A percentile compares a stretch with the other conserved stretches of the same genome.
Conservation (phyloP, 2,888 invertebrate genomes). For the Drosophila acutilabella region DNA sequence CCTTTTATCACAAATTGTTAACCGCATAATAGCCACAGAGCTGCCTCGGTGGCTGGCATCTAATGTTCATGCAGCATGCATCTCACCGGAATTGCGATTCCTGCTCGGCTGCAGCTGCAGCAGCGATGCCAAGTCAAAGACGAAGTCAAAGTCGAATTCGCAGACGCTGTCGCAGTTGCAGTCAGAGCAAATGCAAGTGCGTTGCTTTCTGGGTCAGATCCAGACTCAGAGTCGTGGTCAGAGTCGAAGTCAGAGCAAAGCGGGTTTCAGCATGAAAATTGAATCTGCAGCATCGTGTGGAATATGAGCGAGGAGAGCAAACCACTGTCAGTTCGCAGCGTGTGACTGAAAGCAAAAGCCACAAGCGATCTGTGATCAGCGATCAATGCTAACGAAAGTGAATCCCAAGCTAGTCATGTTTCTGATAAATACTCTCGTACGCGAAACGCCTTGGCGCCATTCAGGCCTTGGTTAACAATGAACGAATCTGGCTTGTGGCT, state of each 20-base stretch:
- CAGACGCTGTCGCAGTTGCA: constrained; percentile 60
- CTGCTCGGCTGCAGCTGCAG: constrained; percentile 49
- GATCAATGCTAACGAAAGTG: constrained; percentile 63
- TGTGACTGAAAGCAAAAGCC: constrained; percentile 70
- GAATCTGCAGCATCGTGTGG: constrained; percentile 49
- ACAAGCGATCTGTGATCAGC: constrained; percentile 16
- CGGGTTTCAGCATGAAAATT: constrained; percentile 53
- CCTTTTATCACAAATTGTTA: constrained; percentile 69
- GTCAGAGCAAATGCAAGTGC: constrained; percentile 19
- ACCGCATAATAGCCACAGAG: constrained; percentile 33
- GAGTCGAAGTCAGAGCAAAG: constrained; percentile 30
- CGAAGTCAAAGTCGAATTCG: constrained; percentile 50
- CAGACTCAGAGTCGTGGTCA: constrained; percentile 37
- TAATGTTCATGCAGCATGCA: constrained; percentile 57
- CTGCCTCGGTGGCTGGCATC: constrained; percentile 27
- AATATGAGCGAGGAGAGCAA: constrained; percentile 45
- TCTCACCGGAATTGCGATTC: constrained; percentile 72
- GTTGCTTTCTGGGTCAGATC: constrained; percentile 71
- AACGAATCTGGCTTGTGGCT: constrained; percentile 30
- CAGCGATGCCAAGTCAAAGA: constrained; percentile 23
- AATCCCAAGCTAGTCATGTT: constrained; percentile 44
- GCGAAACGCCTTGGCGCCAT: constrained; percentile 57
- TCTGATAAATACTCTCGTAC: constrained; percentile 20
- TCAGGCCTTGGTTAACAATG: constrained; percentile 34
- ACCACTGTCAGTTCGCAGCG: constrained; percentile 46